These are phyloP conservation scores for Euproctis similis DNA, from an alignment of 2,888 invertebrate species.

Conservation along the genomic window DNA sequence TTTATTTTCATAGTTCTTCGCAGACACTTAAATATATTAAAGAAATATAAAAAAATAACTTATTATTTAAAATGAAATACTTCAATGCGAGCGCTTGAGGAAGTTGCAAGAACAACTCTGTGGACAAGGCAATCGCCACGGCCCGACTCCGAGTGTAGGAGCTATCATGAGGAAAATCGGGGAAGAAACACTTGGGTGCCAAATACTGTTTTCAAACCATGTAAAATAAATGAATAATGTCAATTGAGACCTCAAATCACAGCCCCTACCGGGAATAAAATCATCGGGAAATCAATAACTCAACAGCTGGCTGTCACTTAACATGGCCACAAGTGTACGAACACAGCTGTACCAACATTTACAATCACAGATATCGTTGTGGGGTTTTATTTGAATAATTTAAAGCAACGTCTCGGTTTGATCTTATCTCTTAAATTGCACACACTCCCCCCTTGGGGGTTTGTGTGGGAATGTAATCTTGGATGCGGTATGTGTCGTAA, in stretches of 20 bases:
- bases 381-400: conserved; percentile 69
- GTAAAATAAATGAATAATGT: background rate
- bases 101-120: no score
- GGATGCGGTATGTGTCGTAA: conserved; percentile 20
- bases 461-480: conserved; percentile 17
- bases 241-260: background rate
- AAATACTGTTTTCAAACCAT: no score
- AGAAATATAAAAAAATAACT: no score
- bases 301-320: conserved; percentile 11
- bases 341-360: conserved; percentile 52
- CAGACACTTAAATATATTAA: no score
- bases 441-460: conserved; percentile 28
- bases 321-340: conserved; percentile 26
- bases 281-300: conserved; percentile 7
- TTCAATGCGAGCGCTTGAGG: no score
- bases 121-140: no score
- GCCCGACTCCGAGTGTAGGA: no score
- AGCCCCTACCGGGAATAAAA: background rate
- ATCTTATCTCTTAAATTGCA: conserved; percentile 64
- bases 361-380: conserved; percentile 58
- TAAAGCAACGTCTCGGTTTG: conserved; percentile 43
- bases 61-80: no score
- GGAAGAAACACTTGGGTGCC: no score
- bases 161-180: no score
- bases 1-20: no score